Percentiles rank a stretch among this genome's conserved stretches.
Evolutionary conservation across 2,888 invertebrate species (phyloP).

Genomic region (Rhingia rostrata): DNA sequence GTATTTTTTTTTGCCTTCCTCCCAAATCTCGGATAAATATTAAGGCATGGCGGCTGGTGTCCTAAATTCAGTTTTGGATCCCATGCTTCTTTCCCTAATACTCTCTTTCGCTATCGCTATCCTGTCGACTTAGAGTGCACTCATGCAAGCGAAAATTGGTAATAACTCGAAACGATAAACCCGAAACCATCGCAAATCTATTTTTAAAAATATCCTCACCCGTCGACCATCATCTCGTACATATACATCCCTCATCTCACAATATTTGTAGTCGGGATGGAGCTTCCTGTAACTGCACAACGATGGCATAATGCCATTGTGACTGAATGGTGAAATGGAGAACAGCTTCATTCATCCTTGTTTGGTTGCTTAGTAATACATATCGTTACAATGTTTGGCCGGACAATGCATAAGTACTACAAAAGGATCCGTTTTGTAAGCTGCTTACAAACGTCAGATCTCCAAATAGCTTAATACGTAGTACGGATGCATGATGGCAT

Average conservation of each 20-base stretch:
- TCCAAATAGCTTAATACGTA: slow-evolving; percentile 8
- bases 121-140: slow-evolving; percentile 43
- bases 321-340: slow-evolving; percentile 25
- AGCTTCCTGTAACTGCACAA: too few relatives aligned
- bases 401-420: too few relatives aligned
- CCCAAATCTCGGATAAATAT: slow-evolving; percentile 5
- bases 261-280: slow-evolving; percentile 16
- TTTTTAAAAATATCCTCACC: slow-evolving; percentile 36
- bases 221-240: neutral
- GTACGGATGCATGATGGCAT: neutral
- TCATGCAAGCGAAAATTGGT: slow-evolving; percentile 53
- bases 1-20: neutral
- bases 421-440: neutral
- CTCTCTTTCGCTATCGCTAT: slow-evolving; percentile 17
- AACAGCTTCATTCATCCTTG: neutral
- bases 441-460: slow-evolving; percentile 36
- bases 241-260: neutral
- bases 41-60: neutral
- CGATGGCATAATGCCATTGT: slow-evolving; percentile 3
- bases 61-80: slow-evolving; percentile 18
- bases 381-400: slow-evolving; percentile 25
- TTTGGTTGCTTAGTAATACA: slow-evolving; percentile 34
- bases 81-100: neutral
- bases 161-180: slow-evolving; percentile 55
- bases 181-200: slow-evolving; percentile 42